Evolutionary conservation across 2,888 invertebrate species (phyloP).

Genomic region (Diaphora mendica): DNA sequence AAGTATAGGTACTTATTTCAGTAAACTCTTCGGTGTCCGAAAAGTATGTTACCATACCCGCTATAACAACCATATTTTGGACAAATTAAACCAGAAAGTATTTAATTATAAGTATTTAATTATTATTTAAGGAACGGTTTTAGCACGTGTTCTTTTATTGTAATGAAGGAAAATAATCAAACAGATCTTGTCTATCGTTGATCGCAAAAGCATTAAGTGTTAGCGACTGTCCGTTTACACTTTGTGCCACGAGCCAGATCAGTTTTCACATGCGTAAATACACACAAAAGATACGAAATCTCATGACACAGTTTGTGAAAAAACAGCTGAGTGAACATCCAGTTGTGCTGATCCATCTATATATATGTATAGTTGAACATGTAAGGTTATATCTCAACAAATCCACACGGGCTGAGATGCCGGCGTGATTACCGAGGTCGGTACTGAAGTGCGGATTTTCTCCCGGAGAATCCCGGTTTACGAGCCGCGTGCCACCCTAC

Average conservation of each 20-base stretch:
- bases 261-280: not conserved
- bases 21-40: not conserved
- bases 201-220: not conserved
- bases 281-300: constrained; percentile 15
- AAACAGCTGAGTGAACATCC: constrained; percentile 24
- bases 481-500: constrained; percentile 68
- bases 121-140: no score
- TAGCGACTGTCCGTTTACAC: not conserved
- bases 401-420: constrained; percentile 65
- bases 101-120: no score
- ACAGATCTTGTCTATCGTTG: not conserved
- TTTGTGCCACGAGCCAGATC: not conserved
- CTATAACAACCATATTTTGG: not conserved
- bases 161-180: no score
- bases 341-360: constrained; percentile 30
- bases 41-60: not conserved
- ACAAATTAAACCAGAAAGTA: not conserved
- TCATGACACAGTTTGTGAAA: constrained; percentile 19
- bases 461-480: constrained; percentile 79
- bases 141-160: not conserved
- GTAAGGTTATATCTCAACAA: constrained; percentile 66
- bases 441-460: constrained; percentile 82
- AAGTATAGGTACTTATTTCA: not conserved
- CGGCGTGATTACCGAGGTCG: constrained; percentile 77
- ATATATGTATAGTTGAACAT: constrained; percentile 45